Evolutionary conservation across 2,797 vertebrate genomes (phyloP), one percentile per base, ranked within the genome.

Genomic region (Falco berigora): DNA sequence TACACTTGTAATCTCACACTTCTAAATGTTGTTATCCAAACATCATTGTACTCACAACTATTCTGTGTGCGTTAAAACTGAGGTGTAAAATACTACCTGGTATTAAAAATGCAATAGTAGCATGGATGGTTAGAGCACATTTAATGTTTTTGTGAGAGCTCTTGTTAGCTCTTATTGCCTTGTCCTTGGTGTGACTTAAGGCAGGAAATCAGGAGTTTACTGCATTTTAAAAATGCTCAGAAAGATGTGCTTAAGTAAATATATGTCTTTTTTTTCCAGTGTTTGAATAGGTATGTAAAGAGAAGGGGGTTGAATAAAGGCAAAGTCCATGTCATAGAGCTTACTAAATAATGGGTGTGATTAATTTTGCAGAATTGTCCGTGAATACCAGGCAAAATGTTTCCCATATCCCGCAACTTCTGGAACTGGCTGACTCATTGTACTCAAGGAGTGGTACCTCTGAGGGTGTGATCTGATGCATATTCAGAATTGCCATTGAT

Each of bases 1-100:
- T 63, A 67, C 75, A n/a, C 78, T 94, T 89, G 87, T 81, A 90
- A 81, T 96, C 94, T 86, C 46, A 34, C 83, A 75, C 53, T 75
- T 93, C 86, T 91, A 59, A 79, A 52, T 76, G 88, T 56, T 81
- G 50, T 30, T 93, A 85, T 85, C 61, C 56, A 72, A 72, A 88
- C 9, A 12, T 62, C 92, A 85, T 64, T 72, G 86, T 86, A 61
- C 32, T 91, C 14, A 4, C 21, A 53, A 40, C 44, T 71, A 22
- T 32, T 58, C 86, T 56, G 21, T 44, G 53, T 74, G 56, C 28
- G 18, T 92, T 94, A 62, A 87, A 76, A 58, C 71, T 61, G 71
- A 85, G 64, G 49, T 93, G 58, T 78, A 92, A 81, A 88, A 64
- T 49, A 66, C 69, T 67, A 40, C 47, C 50, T 50, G 14, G 5